Evolutionary conservation across 2,113 vertebrate species (phyloP).

Genomic region (Amphiprion percula): DNA sequence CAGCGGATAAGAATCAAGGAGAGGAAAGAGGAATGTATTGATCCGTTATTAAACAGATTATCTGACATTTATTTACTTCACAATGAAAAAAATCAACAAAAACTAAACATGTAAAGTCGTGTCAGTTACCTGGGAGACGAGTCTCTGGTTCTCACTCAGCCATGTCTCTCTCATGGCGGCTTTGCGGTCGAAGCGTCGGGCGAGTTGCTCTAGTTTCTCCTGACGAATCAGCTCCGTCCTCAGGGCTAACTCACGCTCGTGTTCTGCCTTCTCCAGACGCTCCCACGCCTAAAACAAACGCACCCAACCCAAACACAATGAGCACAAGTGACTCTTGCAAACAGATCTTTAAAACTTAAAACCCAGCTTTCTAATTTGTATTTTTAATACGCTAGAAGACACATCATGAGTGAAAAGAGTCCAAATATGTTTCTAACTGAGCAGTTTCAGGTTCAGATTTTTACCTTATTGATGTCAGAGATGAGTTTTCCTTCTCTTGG

Average conservation of each 20-base stretch:
- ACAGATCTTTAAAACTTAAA: too few relatives aligned
- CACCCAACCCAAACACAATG: not conserved
- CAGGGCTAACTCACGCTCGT: slow-evolving; percentile 97
- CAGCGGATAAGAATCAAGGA: not conserved
- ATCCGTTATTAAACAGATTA: not conserved
- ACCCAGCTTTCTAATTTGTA: too few relatives aligned
- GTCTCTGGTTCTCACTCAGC: slow-evolving; percentile 82
- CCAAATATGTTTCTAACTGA: too few relatives aligned
- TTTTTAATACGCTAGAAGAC: too few relatives aligned
- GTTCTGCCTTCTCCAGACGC: slow-evolving; percentile 99
- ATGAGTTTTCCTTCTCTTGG: slow-evolving; percentile 98
- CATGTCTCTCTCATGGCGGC: slow-evolving; percentile 97
- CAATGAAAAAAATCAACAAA: too few relatives aligned
- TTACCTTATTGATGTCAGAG: slow-evolving; percentile 96
- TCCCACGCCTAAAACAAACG: slow-evolving; percentile 91
- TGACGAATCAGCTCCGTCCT: slow-evolving; percentile 97
- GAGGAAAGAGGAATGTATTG: not conserved
- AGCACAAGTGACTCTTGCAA: too few relatives aligned
- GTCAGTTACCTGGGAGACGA: slow-evolving; percentile 75
- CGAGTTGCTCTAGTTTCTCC: slow-evolving; percentile 99
- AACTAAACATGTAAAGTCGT: too few relatives aligned
- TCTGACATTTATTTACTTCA: too few relatives aligned
- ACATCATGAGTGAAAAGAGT: too few relatives aligned
- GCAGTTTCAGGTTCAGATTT: not conserved
- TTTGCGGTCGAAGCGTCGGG: slow-evolving; percentile 96